phyloP scores from a whole-genome alignment of 30 jellyfish, hydroid and myxozoan species.

The Aurelia aurita complex sp. Pacific region DNA sequence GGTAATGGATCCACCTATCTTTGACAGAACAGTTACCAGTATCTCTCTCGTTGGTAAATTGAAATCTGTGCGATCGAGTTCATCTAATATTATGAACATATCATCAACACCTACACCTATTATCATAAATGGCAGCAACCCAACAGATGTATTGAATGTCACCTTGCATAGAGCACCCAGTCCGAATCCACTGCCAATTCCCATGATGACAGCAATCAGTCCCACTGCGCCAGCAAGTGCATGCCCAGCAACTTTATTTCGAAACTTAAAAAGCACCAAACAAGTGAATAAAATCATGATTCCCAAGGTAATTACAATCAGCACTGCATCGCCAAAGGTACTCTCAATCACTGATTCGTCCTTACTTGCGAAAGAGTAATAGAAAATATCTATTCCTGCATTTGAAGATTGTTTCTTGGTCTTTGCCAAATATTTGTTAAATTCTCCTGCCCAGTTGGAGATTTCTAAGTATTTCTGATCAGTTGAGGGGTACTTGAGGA shows the following conservation, averaged over 20 bases:
- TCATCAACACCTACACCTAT: constrained; percentile 62
- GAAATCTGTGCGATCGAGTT: constrained; percentile 34
- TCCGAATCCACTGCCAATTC: constrained; percentile 53
- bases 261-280: constrained; percentile 17
- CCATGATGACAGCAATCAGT: constrained; percentile 29
- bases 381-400: constrained; percentile 18
- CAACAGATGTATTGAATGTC: constrained; percentile 26
- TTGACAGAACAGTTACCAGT: constrained; percentile 21
- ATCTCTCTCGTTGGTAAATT: constrained; percentile 33
- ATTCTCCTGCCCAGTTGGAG: constrained; percentile 22
- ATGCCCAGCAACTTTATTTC: constrained; percentile 44
- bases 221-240: constrained; percentile 51
- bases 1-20: constrained; percentile 66
- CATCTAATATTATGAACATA: constrained; percentile 59
- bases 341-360: constrained; percentile 54
- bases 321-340: constrained; percentile 34
- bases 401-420: neutral
- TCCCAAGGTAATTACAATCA: constrained; percentile 15
- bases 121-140: constrained; percentile 48
- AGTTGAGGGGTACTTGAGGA: constrained; percentile 10
- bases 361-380: constrained; percentile 18
- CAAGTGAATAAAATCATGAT: constrained; percentile 43
- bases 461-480: neutral
- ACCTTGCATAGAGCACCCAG: constrained; percentile 19
- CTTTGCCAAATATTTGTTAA: neutral